Base-by-base conservation (phyloP, 2,888 invertebrate species). In the Uloborus plumipes region DNA sequence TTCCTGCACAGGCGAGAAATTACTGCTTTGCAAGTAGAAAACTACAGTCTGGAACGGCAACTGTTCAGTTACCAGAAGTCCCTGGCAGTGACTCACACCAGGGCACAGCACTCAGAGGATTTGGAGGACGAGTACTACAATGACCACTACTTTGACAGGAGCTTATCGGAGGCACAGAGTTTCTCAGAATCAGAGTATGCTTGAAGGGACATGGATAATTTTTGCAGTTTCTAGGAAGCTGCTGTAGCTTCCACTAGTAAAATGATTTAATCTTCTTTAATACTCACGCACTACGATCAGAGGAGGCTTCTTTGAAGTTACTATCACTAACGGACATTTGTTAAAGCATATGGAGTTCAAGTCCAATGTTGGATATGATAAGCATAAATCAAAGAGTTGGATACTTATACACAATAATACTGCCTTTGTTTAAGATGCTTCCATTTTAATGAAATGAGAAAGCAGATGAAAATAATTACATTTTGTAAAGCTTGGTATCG, bases 41-140 rank as follows among this genome's bases (percentile, higher is more conserved):
- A 95, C 89, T 93, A 94, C 89, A 93, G 93, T 84, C 90, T 95
- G 87, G 94, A 95, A 89, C 91, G 94, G 86, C 94, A 95, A 89
- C 90, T 95, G 85, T 93, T 94, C 91, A 94, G 93, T 89, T 94
- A 94, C 88, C 94, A 94, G 90, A 93, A 94, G 89, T 80, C 80
- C 16, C 62, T 84, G 16, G 69, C 84, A 1, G 58, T 80, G 16
- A 50, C 84, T 31, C 53, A 64, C n/a, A 66, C 71, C 11, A 53
- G 50, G 16, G 13, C 7, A 9, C 49, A 18, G n/a, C 71, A 78
- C 16, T 72, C 84, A 7, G 80, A 59, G 15, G 78, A 84, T 26
- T 16, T 78, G 47, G 69, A 72, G 18, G 80, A 80, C 11, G 84
- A 84, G 13, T 84, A 84, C 22, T 64, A 77, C 65, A 67, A 77